Base-by-base conservation (phyloP, 2,113 vertebrate genomes). In the Oreochromis tanganicae region DNA sequence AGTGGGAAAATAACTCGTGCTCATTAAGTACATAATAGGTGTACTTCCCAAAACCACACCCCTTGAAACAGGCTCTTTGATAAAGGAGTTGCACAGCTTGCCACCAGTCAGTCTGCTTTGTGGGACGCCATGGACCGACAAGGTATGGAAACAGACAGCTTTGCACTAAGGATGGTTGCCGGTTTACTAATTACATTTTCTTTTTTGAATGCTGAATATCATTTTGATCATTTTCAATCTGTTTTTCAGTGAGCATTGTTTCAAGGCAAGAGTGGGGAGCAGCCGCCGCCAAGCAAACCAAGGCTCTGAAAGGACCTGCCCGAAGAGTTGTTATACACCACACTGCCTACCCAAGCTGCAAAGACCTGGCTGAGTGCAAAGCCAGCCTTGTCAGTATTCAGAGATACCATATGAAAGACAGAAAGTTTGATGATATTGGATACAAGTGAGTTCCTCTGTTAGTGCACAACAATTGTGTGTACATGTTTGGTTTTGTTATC, bases 351-450 rank as follows among this genome's bases (percentile, higher is more conserved):
- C 79, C 34, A 79, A 79, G 52, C 46, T 93, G 92, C 87, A 38
- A 41, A 48, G 38, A 17, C 48, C 59, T 83, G 55, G 32, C 11
- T 10, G 88, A 95, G 6, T 90, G 93, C 21, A 59, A 14, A 21
- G 5, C 50, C 1, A 80, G 82, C 4, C 43, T 96, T 2, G 5
- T 19, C 34, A 88, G 85, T 88, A 96, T 96, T 16, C 96, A 97
- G 93, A 90, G 50, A 29, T 16, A 4, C 4, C 96, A 96, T 34
- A 95, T 96, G 94, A 89, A 61, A 2, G 57, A 91, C 4, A 94
- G 93, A 24, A 19, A 14, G 12, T 97, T 96, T 48, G 94, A 95
- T 63, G 96, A 97, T 85, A 95, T 97, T 29, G 97, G 96, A 50
- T 97, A 97, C 85, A 97, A 95, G 97, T 97, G 61, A 95, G 96